Percentiles rank a stretch among this genome's conserved stretches.
Evolutionary conservation across 1,140 invertebrate species (phyloP).

Genomic region (Brachionus koreanus): DNA sequence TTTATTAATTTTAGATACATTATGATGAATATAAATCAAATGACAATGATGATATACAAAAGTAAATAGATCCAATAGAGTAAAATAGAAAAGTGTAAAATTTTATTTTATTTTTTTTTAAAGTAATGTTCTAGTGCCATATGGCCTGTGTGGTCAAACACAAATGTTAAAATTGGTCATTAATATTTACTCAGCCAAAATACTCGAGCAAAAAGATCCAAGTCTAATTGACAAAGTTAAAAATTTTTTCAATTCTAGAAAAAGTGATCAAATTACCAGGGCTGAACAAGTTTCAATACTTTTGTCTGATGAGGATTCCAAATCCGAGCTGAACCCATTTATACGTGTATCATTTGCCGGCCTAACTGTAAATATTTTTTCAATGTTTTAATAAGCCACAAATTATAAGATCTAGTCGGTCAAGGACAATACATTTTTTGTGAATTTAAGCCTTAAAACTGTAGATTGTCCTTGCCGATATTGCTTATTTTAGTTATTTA

Average conservation of each 20-base stretch:
- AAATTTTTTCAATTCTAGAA: neutral
- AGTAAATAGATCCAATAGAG: neutral
- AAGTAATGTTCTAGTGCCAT: conserved; percentile 21
- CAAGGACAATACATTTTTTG: too few species aligned
- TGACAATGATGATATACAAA: conserved; percentile 22
- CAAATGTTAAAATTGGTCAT: neutral
- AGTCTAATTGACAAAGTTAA: neutral
- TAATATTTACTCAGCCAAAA: conserved; percentile 22
- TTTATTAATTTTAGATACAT: conserved; percentile 26
- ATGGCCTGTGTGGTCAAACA: conserved; percentile 2
- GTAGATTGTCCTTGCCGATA: too few species aligned
- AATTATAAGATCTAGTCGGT: too few species aligned
- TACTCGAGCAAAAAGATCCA: neutral
- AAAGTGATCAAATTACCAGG: neutral
- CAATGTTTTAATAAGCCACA: too few species aligned
- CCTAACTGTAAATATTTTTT: neutral
- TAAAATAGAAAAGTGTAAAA: neutral
- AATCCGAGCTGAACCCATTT: neutral
- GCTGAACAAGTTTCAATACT: neutral
- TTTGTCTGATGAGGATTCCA: neutral
- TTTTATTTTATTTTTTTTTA: neutral
- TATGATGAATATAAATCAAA: conserved; percentile 7
- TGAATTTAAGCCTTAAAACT: too few species aligned
- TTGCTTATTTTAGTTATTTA: too few species aligned
- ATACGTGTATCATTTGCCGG: neutral